Percentiles rank a stretch among this genome's conserved stretches.
Conservation (phyloP, 1,140 invertebrate genomes). For the Leptinotarsa undecemlineata region DNA sequence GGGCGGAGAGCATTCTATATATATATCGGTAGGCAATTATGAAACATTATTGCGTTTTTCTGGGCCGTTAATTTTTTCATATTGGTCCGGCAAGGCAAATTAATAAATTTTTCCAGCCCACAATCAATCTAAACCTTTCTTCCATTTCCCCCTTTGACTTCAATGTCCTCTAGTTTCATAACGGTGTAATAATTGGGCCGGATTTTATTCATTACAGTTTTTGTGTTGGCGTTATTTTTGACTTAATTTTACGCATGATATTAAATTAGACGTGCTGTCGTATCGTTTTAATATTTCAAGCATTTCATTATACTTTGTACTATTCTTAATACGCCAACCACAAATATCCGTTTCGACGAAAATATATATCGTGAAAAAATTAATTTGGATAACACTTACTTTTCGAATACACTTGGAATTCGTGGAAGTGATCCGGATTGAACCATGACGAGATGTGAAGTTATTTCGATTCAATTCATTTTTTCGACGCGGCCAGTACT, state of each 20-base stretch:
- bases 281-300: background rate
- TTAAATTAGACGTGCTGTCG: background rate
- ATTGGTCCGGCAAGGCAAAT: slow-evolving; percentile 14
- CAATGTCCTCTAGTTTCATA: background rate
- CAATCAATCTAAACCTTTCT: slow-evolving; percentile 2
- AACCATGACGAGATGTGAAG: no score
- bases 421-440: no score
- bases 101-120: slow-evolving; percentile 23
- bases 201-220: background rate
- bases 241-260: slow-evolving; percentile 2
- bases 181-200: background rate
- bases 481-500: no score
- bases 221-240: background rate
- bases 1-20: slow-evolving; percentile 21
- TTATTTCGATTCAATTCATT: no score
- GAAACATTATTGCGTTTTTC: slow-evolving; percentile 26
- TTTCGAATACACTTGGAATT: no score
- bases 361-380: background rate
- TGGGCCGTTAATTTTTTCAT: slow-evolving; percentile 28
- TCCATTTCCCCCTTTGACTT: no score
- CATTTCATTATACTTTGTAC: background rate
- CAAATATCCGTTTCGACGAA: background rate
- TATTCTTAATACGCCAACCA: background rate
- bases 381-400: background rate
- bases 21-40: slow-evolving; percentile 12